phyloP scores from a whole-genome alignment of 2,113 vertebrate species.

The Stictonetta naevosa region DNA sequence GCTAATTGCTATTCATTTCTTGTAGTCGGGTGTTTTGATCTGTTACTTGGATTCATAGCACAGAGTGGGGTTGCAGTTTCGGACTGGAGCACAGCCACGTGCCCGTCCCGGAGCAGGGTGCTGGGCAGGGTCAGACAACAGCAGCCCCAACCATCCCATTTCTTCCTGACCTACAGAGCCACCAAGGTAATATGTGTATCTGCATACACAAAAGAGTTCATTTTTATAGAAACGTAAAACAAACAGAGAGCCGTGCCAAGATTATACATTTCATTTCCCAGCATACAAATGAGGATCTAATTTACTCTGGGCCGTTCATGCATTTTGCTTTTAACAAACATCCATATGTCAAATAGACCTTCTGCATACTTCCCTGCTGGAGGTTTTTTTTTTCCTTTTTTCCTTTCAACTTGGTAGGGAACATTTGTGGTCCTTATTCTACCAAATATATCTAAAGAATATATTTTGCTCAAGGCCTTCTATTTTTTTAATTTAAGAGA shows the following conservation, averaged over 20 bases:
- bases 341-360: slow-evolving; percentile 71
- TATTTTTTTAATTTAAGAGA: slow-evolving; percentile 73
- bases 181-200: neutral
- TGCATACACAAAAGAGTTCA: slow-evolving; percentile 31
- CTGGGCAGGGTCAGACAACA: slow-evolving; percentile 44
- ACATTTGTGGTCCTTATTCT: slow-evolving; percentile 73
- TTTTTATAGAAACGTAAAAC: slow-evolving; percentile 48
- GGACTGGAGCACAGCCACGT: neutral
- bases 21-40: accelerated
- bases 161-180: neutral
- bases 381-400: slow-evolving; percentile 52
- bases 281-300: slow-evolving; percentile 65
- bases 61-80: neutral
- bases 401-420: slow-evolving; percentile 73
- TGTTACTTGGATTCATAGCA: neutral
- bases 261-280: slow-evolving; percentile 64
- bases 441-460: slow-evolving; percentile 70
- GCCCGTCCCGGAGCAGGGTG: too few relatives aligned
- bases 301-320: slow-evolving; percentile 67
- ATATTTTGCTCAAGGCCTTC: slow-evolving; percentile 65
- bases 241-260: slow-evolving; percentile 33
- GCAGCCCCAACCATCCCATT: neutral
- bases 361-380: slow-evolving; percentile 63
- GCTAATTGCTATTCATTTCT: accelerated
- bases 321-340: slow-evolving; percentile 68